Conservation (phyloP, 2,113 vertebrate genomes). For the Ia io region DNA sequence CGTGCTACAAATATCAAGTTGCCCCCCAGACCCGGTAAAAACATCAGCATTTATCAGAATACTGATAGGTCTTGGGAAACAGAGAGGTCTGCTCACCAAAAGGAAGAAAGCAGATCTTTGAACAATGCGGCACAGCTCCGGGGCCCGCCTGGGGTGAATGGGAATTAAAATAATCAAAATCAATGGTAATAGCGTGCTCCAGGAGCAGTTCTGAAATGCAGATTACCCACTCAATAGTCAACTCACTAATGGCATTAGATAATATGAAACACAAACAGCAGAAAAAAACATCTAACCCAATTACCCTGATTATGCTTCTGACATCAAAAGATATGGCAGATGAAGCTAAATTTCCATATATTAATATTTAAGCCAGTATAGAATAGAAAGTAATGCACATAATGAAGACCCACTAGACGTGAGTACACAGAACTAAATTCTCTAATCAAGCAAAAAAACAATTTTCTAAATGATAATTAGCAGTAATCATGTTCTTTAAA, state of each 20-base stretch:
- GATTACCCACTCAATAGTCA: constrained; percentile 71
- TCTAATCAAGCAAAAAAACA: constrained; percentile 72
- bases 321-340: constrained; percentile 72
- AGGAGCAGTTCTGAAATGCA: constrained; percentile 68
- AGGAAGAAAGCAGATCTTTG: constrained; percentile 53
- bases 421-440: constrained; percentile 57
- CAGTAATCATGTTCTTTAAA: constrained; percentile 68
- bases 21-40: neutral
- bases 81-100: constrained; percentile 36
- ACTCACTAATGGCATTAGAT: constrained; percentile 75
- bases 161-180: constrained; percentile 75
- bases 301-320: constrained; percentile 74
- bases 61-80: constrained; percentile 20
- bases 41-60: constrained; percentile 19
- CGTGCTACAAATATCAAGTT: neutral
- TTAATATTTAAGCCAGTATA: constrained; percentile 73
- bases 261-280: constrained; percentile 71
- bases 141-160: constrained; percentile 63
- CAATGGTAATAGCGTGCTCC: constrained; percentile 63
- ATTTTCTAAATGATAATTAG: constrained; percentile 75
- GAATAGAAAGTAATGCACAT: constrained; percentile 39
- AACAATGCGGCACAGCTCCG: constrained; percentile 65
- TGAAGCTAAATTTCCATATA: constrained; percentile 76
- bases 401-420: constrained; percentile 71
- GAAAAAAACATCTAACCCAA: constrained; percentile 74